phyloP scores from a whole-genome alignment of 1,140 invertebrate species.

The Planococcus citri region DNA sequence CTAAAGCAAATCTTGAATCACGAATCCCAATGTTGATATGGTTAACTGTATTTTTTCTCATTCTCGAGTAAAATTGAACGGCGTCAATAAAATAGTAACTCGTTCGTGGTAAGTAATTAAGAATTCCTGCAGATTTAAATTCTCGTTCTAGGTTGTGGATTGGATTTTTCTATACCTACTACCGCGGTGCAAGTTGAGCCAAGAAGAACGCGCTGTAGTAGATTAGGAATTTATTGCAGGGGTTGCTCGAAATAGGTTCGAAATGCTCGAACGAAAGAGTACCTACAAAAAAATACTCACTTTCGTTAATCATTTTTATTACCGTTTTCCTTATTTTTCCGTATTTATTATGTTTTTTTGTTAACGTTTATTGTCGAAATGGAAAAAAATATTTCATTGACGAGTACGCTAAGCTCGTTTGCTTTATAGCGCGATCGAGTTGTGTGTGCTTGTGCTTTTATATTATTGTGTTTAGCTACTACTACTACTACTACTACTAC shows the following conservation, averaged over 20 bases:
- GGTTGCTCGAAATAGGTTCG: background rate
- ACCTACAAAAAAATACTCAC: background rate
- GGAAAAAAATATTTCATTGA: background rate
- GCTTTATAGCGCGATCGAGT: too few relatives aligned
- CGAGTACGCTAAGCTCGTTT: background rate
- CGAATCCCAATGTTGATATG: too few relatives aligned
- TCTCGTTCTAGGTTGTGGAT: too few relatives aligned
- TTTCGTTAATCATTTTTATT: conserved; percentile 8
- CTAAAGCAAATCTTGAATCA: too few relatives aligned
- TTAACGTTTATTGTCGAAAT: background rate
- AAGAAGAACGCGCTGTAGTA: background rate
- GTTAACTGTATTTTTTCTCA: too few relatives aligned
- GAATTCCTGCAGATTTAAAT: too few relatives aligned
- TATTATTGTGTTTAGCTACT: too few relatives aligned
- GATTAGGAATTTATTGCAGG: background rate
- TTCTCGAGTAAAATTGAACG: too few relatives aligned
- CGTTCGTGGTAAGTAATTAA: too few relatives aligned
- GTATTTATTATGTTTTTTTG: background rate
- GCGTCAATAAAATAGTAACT: too few relatives aligned
- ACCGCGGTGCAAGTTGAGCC: background rate
- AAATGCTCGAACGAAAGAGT: background rate
- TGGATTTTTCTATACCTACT: background rate
- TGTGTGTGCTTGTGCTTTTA: too few relatives aligned
- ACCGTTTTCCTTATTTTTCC: background rate
- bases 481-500: too few relatives aligned